Conservation (phyloP, 2,113 vertebrate genomes). For the Tretioscincus oriximinensis region DNA sequence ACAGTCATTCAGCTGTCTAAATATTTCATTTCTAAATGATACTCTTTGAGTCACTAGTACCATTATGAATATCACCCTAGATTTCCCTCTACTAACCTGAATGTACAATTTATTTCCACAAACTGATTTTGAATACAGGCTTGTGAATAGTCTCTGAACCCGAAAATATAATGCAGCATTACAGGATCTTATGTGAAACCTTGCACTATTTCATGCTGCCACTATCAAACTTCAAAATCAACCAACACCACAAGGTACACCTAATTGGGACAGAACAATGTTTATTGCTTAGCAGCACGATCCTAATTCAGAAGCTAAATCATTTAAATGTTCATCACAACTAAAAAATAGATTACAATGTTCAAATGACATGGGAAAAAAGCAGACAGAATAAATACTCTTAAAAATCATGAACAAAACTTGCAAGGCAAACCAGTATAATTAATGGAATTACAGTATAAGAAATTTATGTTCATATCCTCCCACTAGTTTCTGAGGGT, state of each 20-base stretch:
- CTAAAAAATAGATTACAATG: not conserved
- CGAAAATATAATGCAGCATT: not conserved
- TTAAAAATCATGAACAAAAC: not conserved
- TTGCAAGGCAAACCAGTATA: not conserved
- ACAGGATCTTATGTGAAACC: slow-evolving; percentile 16
- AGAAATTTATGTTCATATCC: not conserved
- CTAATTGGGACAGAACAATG: slow-evolving; percentile 38
- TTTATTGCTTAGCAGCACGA: slow-evolving; percentile 57
- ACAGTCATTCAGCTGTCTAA: not conserved
- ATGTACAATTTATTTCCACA: not conserved
- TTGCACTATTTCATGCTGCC: slow-evolving; percentile 30
- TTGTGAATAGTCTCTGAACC: slow-evolving; percentile 32
- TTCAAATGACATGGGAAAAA: slow-evolving; percentile 14
- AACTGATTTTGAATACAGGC: slow-evolving; percentile 4
- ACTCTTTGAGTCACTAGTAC: not conserved
- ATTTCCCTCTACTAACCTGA: not conserved
- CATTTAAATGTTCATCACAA: not conserved
- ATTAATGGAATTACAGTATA: not conserved
- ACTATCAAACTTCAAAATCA: slow-evolving; percentile 29
- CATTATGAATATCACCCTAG: not conserved
- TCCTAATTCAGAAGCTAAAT: slow-evolving; percentile 29
- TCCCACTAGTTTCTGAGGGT: not conserved
- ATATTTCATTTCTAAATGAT: not conserved
- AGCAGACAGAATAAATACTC: not conserved
- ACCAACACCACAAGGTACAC: slow-evolving; percentile 32